Evolutionary conservation across 2,888 invertebrate genomes (phyloP), one percentile per base, ranked within the genome.

Genomic region (Acleris emargana): DNA sequence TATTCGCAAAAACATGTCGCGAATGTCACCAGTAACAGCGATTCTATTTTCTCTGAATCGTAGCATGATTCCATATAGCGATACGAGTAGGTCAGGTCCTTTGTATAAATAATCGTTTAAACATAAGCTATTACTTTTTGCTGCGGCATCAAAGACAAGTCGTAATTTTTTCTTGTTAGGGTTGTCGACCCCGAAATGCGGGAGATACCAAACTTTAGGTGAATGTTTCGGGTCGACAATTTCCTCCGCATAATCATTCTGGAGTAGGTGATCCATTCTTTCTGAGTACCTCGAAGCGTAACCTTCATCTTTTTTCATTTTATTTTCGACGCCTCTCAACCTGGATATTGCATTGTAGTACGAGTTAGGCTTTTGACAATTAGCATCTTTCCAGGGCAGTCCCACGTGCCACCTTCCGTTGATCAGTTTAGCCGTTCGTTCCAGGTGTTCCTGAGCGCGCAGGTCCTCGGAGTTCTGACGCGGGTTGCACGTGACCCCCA

Each of bases 81-180:
- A 71, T 2, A 6, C 17, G 0, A 73, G 57, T 55, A 75, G 49
- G 17, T 75, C 71, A 0, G 73, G 73, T 0, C 73, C 73, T 13
- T 49, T 62, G 0, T 69, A 22, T 18, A 74, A 20, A 22, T 66
- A 68, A 42, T 72, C 70, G 51, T 74, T 75, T 1, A 75, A 51
- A n/a, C 47, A 68, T 4, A 67, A 16, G 0, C 71, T 71, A 4
- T 64, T 49, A 2, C 11, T 50, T 55, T 62, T 69, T 3, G 68
- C 69, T 0, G 75, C 74, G 7, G 71, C 71, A 49, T 73, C 73
- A 42, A 71, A 73, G 0, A 75, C 73, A 11, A 74, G 49, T 2
- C 73, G 51, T 9, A 72, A 43, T 47, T 72, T 72, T 66, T 51
- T 51, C 22, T 51, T 51, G 25, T 51, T 25, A 25, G 51, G 51